Base-by-base conservation (phyloP, 2,888 invertebrate species). In the Euspilapteryx auroguttella region DNA sequence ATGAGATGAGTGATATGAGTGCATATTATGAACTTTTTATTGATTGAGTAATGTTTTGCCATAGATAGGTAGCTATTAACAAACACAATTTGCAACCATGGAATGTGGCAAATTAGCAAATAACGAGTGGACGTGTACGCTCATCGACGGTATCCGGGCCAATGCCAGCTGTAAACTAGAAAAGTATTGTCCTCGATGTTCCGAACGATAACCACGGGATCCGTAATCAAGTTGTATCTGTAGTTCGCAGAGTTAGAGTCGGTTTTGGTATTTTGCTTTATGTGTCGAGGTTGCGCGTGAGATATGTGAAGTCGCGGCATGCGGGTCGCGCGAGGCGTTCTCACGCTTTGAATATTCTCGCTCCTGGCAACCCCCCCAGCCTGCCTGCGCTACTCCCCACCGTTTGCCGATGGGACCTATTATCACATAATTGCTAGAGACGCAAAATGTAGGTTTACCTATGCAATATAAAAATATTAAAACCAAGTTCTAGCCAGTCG, bases 331-430 rank as follows among this genome's bases (percentile, higher is more conserved):
- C 71, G 59, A 64, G 48, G 55, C 63, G 71, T 75, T 75, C 73
- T 75, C 73, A 75, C 73, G 73, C 73, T 73, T 71, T 69, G 69
- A 73, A 75, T 75, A 71, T 71, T 66, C 69, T 69, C 68, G 69
- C 55, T 65, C 59, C 62, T 51, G 15, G 12, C 42, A 39, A 39
- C 39, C 40, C 40, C 45, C 44, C 43, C 34, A 35, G 37, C 33
- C 39, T 30, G 38, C 40, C 35, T 33, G 35, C 40, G 25, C 37
- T 38, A 38, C 32, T 25, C 33, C 29, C 39, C 34, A 39, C 47
- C 44, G 44, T 43, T 50, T 34, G 33, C 11, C 35, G 34, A 32
- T 29, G 50, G 57, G 64, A 69, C 71, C 68, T 68, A 66, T 65
- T 57, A 61, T 62, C 65, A 59, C 59, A n/a, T n/a, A n/a, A n/a